Percentiles rank a stretch among this genome's conserved stretches.
These are phyloP conservation scores for Vidua macroura DNA, from an alignment of 2,113 vertebrate genomes.

Conservation along the genomic window DNA sequence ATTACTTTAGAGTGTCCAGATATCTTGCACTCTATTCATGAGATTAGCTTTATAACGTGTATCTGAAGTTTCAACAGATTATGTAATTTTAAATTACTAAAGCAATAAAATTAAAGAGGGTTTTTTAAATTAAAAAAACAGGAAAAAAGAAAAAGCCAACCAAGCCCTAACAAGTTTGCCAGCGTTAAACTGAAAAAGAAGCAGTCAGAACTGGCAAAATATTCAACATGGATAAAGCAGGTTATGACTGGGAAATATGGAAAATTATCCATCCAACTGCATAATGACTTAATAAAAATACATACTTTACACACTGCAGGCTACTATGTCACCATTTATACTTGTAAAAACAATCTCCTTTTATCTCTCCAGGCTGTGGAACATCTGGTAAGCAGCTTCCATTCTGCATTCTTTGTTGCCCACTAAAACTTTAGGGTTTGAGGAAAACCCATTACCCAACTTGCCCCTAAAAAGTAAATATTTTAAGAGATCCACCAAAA, in stretches of 20 bases:
- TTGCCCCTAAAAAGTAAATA: conserved; percentile 62
- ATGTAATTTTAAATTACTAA: conserved; percentile 33
- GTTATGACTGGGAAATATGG: conserved; percentile 37
- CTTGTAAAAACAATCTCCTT: conserved; percentile 59
- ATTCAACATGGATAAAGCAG: neutral
- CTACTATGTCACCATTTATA: conserved; percentile 37
- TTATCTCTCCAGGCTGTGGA: conserved; percentile 61
- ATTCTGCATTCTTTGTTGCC: conserved; percentile 41
- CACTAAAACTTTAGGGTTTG: conserved; percentile 57
- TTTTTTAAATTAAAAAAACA: neutral
- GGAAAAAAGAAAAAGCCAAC: neutral
- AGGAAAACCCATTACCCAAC: conserved; percentile 62
- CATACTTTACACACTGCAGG: conserved; percentile 44
- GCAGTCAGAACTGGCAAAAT: conserved; percentile 18
- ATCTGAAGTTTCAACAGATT: conserved; percentile 28
- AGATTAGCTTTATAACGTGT: conserved; percentile 7
- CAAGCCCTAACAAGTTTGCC: neutral
- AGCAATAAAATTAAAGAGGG: neutral
- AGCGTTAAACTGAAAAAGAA: conserved; percentile 38
- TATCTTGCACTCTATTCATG: conserved; percentile 23
- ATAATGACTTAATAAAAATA: conserved; percentile 57
- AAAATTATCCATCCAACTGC: conserved; percentile 56
- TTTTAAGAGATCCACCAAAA: conserved; percentile 56
- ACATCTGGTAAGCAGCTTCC: conserved; percentile 71
- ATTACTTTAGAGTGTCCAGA: neutral